A percentile compares a stretch with the other conserved stretches of the same genome.
Evolutionary conservation across 2,888 invertebrate genomes (phyloP).

Genomic region (Euspilapteryx auroguttella): DNA sequence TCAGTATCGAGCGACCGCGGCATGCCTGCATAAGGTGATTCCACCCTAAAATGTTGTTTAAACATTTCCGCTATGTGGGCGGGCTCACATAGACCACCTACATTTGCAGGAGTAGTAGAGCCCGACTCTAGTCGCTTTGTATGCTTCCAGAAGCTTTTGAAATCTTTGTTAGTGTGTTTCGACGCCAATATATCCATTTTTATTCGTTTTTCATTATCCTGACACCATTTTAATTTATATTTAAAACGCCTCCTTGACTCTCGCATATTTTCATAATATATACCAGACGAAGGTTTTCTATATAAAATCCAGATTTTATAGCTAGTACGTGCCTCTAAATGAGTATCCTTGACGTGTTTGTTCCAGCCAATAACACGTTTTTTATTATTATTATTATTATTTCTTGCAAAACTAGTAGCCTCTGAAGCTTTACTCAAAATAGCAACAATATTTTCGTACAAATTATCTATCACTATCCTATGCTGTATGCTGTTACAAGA

Average conservation of each 20-base stretch:
- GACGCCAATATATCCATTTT: conserved; percentile 7
- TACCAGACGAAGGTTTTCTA: conserved; percentile 7
- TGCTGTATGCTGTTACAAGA: conserved; percentile 6
- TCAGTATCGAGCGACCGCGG: no score
- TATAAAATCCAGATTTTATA: conserved; percentile 9
- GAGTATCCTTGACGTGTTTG: conserved; percentile 9
- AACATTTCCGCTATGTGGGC: conserved; percentile 2
- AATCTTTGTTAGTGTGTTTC: conserved; percentile 4
- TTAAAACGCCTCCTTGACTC: conserved; percentile 7
- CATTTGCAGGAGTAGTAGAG: conserved; percentile 7
- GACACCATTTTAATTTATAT: conserved; percentile 8
- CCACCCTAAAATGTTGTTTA: conserved; percentile 4
- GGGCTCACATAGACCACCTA: conserved; percentile 5
- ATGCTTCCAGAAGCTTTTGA: conserved; percentile 8
- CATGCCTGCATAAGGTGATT: no score
- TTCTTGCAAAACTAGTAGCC: conserved; percentile 1
- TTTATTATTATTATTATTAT: not conserved
- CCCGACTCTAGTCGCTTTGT: conserved; percentile 6
- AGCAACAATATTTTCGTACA: conserved; percentile 8
- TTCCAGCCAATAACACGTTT: conserved; percentile 12
- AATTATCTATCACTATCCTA: conserved; percentile 5
- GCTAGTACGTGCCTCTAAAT: conserved; percentile 8
- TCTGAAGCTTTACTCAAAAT: conserved; percentile 6
- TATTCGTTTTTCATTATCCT: conserved; percentile 7
- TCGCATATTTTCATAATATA: conserved; percentile 6